A percentile compares a stretch with the other conserved stretches of the same genome.
These are phyloP conservation scores for Patella ulyssiponensis DNA, from an alignment of 2,888 invertebrate genomes.

Conservation along the genomic window DNA sequence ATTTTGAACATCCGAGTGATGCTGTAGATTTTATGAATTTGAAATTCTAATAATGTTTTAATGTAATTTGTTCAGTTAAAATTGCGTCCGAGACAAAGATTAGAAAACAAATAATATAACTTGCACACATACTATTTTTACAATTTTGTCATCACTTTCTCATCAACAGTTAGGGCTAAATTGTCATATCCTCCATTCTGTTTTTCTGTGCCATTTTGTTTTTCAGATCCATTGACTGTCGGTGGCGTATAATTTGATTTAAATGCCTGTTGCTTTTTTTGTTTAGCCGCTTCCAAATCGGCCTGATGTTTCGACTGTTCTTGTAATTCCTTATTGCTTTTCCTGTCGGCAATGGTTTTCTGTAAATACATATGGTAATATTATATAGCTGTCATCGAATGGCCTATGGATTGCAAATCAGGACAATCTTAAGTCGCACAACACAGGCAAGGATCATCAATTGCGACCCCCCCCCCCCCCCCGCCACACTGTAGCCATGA, in stretches of 20 bases:
- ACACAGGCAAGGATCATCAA: too few relatives aligned
- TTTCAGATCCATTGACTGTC: neutral
- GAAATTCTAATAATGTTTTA: too few relatives aligned
- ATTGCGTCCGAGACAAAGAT: too few relatives aligned
- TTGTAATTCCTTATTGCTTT: neutral
- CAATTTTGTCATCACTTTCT: constrained; percentile 5
- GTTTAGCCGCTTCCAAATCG: neutral
- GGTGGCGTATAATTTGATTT: neutral
- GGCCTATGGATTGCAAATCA: too few relatives aligned
- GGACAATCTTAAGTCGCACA: too few relatives aligned
- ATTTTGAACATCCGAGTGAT: too few relatives aligned
- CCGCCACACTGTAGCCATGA: too few relatives aligned
- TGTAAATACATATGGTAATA: neutral
- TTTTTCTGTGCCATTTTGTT: neutral
- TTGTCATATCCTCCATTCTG: constrained; percentile 6
- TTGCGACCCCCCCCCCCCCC: too few relatives aligned
- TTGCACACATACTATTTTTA: neutral
- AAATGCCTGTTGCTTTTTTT: neutral
- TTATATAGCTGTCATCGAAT: too few relatives aligned
- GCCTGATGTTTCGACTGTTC: neutral
- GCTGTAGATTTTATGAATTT: too few relatives aligned
- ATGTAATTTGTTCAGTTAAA: too few relatives aligned
- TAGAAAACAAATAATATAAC: too few relatives aligned
- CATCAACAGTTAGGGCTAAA: neutral
- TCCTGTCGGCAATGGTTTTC: neutral